These are phyloP conservation scores for Montipora efflorescens DNA, from an alignment of 64 coral and sea anemone genomes.

Conservation along the genomic window DNA sequence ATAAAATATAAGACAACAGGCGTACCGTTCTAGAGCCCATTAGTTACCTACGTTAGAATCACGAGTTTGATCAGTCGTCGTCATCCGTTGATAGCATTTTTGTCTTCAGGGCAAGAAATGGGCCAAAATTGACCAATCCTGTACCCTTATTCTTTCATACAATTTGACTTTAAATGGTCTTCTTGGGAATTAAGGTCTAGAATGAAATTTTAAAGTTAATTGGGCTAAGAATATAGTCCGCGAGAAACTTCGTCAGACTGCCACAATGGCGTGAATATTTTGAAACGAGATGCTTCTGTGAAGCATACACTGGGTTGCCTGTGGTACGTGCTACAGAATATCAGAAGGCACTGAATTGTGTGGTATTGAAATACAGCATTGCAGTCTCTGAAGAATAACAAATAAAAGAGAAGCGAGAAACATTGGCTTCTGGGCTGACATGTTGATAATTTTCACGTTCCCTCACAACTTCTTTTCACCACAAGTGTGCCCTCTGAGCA, in stretches of 20 bases:
- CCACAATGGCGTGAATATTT: constrained; percentile 22
- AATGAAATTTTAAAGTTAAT: constrained; percentile 12
- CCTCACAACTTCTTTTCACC: too few species aligned
- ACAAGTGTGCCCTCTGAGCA: too few species aligned
- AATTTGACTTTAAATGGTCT: constrained; percentile 34
- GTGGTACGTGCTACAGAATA: too few species aligned
- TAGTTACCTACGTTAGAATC: not conserved
- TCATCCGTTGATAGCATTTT: constrained; percentile 17
- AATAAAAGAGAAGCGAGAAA: too few species aligned
- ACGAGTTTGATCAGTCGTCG: not conserved
- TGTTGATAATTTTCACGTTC: too few species aligned
- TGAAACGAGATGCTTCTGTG: too few species aligned
- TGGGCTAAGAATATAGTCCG: constrained; percentile 14
- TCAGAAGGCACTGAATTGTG: too few species aligned
- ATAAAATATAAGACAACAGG: constrained; percentile 8
- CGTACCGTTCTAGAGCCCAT: not conserved
- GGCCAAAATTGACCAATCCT: constrained; percentile 20
- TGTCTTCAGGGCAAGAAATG: not conserved
- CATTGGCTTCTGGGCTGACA: too few species aligned
- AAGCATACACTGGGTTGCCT: too few species aligned
- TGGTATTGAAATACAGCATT: too few species aligned
- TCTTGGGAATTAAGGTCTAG: constrained; percentile 17
- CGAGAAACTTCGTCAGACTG: not conserved
- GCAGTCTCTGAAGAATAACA: too few species aligned
- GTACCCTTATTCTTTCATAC: not conserved